Evolutionary conservation across 1,140 invertebrate species (phyloP), one percentile per base, ranked within the genome.

Genomic region (Drosophila novamexicana): DNA sequence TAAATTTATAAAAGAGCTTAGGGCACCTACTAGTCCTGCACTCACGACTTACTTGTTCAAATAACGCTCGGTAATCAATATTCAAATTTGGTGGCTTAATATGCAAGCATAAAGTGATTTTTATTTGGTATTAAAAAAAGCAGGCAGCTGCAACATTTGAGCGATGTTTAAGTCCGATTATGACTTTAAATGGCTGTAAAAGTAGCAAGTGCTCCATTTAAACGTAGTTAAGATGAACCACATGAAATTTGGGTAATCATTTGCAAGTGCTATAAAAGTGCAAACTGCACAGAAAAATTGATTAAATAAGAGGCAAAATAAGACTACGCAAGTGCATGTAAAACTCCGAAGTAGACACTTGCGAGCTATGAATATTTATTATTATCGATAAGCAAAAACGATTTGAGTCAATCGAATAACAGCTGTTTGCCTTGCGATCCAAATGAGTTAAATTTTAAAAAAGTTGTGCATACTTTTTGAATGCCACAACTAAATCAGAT

Each of bases 171-270:
- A 50, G 22, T n/a, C 22, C 1, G 10, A 5, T 56, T 12, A 40
- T 2, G 37, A 4, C 18, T 57, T 44, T 44, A 45, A 45, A 45
- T 16, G 57, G 9, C 29, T 12, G 14, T 59, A 32, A 45, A 16
- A 57, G 39, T 39, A 8, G 10, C 22, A 42, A 36, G n/a, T 53
- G 12, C 50, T 32, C 50, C 16, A 47, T 42, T 42, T 47, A 47
- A 47, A 14, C 7, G 53, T n/a, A 37, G 10, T 37, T 3, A 56
- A 56, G 37, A 7, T 39, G 42, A 29, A 29, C 50, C 34, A 10
- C 36, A 14, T 36, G 34, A 53, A 53, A 40, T 56, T 56, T 39
- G 14, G 22, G 53, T 37, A 56, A 56, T 56, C 53, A 40, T 39
- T 40, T 40, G 42, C 40, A 56, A 42, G 16, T 40, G 53, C 2